These are phyloP conservation scores for Orthonevra nobilis DNA, from an alignment of 2,888 invertebrate species.

Conservation along the genomic window DNA sequence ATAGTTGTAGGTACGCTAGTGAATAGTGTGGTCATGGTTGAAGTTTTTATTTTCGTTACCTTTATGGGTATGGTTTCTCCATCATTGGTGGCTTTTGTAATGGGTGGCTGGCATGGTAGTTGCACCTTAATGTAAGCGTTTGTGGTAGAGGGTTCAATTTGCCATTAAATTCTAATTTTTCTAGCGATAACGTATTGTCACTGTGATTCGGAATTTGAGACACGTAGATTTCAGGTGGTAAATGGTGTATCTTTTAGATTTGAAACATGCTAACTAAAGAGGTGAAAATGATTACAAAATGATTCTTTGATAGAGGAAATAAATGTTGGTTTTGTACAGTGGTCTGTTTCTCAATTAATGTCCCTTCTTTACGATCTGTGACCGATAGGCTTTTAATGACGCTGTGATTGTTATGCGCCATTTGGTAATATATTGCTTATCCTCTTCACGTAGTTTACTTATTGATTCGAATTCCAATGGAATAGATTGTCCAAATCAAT, in stretches of 20 bases:
- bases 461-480: slow-evolving; percentile 23
- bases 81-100: slow-evolving; percentile 18
- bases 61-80: slow-evolving; percentile 34
- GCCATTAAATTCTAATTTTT: slow-evolving; percentile 55
- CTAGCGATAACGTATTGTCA: slow-evolving; percentile 36
- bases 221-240: slow-evolving; percentile 47
- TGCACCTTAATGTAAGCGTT: not conserved
- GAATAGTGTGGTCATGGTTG: slow-evolving; percentile 65
- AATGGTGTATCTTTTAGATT: slow-evolving; percentile 15
- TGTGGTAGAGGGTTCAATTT: slow-evolving; percentile 34
- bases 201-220: slow-evolving; percentile 33
- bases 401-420: slow-evolving; percentile 9
- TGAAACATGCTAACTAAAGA: slow-evolving; percentile 32
- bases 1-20: slow-evolving; percentile 50
- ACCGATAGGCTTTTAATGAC: slow-evolving; percentile 22
- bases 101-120: slow-evolving; percentile 17
- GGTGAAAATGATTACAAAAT: slow-evolving; percentile 28
- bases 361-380: slow-evolving; percentile 26
- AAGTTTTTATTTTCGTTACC: slow-evolving; percentile 40
- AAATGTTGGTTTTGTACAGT: slow-evolving; percentile 25
- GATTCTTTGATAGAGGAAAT: slow-evolving; percentile 11
- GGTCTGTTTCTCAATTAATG: slow-evolving; percentile 14
- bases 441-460: slow-evolving; percentile 14
- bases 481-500: not conserved
- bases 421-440: slow-evolving; percentile 21